phyloP scores from a whole-genome alignment of 2,797 vertebrate species.

The Numenius phaeopus region DNA sequence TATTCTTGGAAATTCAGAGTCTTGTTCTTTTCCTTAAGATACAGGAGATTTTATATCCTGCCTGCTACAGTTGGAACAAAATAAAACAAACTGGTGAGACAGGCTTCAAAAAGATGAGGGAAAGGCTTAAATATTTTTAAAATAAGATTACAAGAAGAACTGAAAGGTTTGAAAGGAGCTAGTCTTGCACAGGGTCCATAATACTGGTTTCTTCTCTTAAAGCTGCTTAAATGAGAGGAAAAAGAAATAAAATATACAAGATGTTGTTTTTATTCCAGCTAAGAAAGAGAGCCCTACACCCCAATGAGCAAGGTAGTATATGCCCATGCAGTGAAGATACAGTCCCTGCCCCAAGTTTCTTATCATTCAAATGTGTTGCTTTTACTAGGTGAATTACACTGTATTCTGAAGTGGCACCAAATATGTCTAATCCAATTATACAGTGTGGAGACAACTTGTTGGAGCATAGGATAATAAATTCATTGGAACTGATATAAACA shows the following conservation, averaged over 20 bases:
- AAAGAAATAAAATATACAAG: neutral
- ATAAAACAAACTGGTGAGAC: neutral
- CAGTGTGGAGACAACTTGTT: neutral
- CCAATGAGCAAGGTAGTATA: rapidly evolving
- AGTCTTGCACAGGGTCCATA: neutral
- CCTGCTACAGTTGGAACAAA: neutral
- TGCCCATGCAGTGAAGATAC: neutral
- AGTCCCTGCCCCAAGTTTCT: neutral
- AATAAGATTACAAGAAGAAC: neutral
- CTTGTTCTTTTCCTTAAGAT: neutral
- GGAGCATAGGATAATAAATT: neutral
- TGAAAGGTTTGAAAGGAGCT: neutral
- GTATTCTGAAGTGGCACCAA: neutral
- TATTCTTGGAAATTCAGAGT: neutral
- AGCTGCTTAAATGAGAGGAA: neutral
- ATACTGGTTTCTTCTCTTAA: neutral
- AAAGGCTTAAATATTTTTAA: neutral
- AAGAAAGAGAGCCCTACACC: neutral
- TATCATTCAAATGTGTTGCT: neutral
- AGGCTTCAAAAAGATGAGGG: neutral
- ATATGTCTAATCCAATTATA: neutral
- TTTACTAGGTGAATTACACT: neutral
- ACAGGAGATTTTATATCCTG: neutral
- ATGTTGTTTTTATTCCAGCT: neutral
- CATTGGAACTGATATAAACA: neutral